Evolutionary conservation across 2,113 vertebrate genomes (phyloP).

Genomic region (Chaenocephalus aceratus): DNA sequence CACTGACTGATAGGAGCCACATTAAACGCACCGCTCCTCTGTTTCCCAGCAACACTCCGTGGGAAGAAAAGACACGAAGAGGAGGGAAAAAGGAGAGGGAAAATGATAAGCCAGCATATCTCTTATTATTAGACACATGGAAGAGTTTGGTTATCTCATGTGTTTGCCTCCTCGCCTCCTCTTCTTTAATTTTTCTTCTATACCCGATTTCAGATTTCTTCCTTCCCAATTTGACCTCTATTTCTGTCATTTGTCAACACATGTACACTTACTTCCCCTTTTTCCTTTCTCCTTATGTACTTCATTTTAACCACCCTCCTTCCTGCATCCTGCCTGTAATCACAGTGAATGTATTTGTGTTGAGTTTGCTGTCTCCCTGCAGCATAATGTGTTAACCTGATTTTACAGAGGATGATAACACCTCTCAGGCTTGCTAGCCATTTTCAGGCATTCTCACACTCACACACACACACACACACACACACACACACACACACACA

Average conservation of each 20-base stretch:
- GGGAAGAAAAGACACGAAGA: constrained; percentile 56
- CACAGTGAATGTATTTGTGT: constrained; percentile 11
- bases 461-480: not conserved
- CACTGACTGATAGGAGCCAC: constrained; percentile 66
- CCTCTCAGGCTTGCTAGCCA: constrained; percentile 26
- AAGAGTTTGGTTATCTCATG: constrained; percentile 61
- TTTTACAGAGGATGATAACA: constrained; percentile 37
- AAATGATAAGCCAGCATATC: constrained; percentile 70
- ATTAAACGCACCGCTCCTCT: constrained; percentile 62
- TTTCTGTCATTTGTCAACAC: constrained; percentile 20
- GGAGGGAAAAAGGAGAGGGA: constrained; percentile 41
- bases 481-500: not conserved
- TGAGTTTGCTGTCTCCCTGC: constrained; percentile 35
- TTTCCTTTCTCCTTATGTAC: constrained; percentile 16
- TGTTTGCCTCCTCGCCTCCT: constrained; percentile 24
- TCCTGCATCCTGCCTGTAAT: constrained; percentile 19
- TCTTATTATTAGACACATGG: constrained; percentile 71
- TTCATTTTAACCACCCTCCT: constrained; percentile 17
- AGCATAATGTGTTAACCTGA: constrained; percentile 41
- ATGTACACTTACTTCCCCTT: constrained; percentile 16
- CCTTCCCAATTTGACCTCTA: constrained; percentile 21
- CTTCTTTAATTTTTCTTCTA: constrained; percentile 13
- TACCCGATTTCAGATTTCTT: constrained; percentile 23
- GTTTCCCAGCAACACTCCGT: constrained; percentile 58
- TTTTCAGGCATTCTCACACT: constrained; percentile 27